A percentile compares a stretch with the other conserved stretches of the same genome.
Conservation (phyloP, 2,113 vertebrate species). For the Corythoichthys intestinalis region DNA sequence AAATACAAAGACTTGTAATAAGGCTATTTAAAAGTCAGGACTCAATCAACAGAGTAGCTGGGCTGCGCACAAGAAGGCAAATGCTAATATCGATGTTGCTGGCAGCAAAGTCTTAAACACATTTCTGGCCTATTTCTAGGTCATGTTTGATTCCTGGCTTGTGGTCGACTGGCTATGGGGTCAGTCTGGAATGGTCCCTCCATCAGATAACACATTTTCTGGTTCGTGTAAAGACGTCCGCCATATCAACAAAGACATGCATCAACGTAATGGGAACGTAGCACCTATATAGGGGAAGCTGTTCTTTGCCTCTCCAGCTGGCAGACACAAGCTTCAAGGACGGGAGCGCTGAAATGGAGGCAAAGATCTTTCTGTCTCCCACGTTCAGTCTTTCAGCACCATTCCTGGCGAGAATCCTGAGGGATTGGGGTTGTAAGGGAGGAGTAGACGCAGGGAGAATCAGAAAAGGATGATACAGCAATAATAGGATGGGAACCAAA, state of each 20-base stretch:
- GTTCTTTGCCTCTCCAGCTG: conserved; percentile 46
- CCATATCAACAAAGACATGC: conserved; percentile 73
- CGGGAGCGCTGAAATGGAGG: conserved; percentile 52
- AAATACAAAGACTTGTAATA: conserved; percentile 12
- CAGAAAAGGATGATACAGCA: conserved; percentile 41
- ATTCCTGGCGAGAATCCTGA: conserved; percentile 52
- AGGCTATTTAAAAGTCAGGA: conserved; percentile 17
- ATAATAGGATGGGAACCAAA: conserved; percentile 60
- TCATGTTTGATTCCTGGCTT: conserved; percentile 48
- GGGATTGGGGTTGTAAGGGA: conserved; percentile 22
- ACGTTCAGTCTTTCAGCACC: conserved; percentile 74
- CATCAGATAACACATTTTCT: conserved; percentile 86
- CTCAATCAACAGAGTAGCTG: conserved; percentile 51
- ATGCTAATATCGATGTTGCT: conserved; percentile 51
- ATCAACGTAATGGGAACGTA: conserved; percentile 73
- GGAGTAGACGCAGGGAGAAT: conserved; percentile 23
- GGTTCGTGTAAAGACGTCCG: conserved; percentile 81
- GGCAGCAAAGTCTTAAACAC: conserved; percentile 51
- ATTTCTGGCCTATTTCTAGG: conserved; percentile 51
- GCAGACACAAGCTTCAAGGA: conserved; percentile 31
- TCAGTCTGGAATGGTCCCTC: conserved; percentile 73
- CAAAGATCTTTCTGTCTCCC: conserved; percentile 49
- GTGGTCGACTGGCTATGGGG: conserved; percentile 32
- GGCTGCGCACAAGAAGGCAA: conserved; percentile 35
- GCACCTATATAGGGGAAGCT: conserved; percentile 55